Conservation (phyloP, 2,113 vertebrate species). For the Serinus canaria region DNA sequence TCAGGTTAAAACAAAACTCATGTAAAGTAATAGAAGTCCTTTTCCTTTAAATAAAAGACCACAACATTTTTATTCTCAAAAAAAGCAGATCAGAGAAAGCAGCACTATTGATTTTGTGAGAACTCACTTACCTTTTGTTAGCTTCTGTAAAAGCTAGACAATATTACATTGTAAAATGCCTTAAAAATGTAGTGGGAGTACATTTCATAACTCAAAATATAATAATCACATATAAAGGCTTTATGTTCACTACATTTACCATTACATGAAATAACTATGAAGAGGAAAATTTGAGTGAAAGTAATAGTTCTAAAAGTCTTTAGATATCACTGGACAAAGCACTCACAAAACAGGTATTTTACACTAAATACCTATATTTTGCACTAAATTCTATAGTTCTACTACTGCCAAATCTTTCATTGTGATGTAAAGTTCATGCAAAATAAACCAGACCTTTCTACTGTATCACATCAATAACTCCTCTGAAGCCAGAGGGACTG, state of each 20-base stretch:
- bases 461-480: neutral
- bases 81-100: rapidly evolving
- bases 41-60: neutral
- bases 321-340: neutral
- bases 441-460: neutral
- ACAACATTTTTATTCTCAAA: neutral
- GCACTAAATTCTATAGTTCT: neutral
- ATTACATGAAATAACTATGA: neutral
- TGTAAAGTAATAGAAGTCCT: neutral
- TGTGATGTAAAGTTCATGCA: neutral
- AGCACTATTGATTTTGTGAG: neutral
- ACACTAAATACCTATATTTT: neutral
- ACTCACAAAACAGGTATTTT: neutral
- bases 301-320: neutral
- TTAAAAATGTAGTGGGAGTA: neutral
- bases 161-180: neutral
- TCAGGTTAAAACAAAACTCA: neutral
- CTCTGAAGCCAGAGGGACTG: neutral
- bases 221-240: neutral
- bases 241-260: neutral
- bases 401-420: neutral
- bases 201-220: neutral
- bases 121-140: neutral
- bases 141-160: neutral
- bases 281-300: neutral